A percentile compares a stretch with the other conserved stretches of the same genome.
These are phyloP conservation scores for Pilophorus perplexus DNA, from an alignment of 2,888 invertebrate species.

Conservation along the genomic window DNA sequence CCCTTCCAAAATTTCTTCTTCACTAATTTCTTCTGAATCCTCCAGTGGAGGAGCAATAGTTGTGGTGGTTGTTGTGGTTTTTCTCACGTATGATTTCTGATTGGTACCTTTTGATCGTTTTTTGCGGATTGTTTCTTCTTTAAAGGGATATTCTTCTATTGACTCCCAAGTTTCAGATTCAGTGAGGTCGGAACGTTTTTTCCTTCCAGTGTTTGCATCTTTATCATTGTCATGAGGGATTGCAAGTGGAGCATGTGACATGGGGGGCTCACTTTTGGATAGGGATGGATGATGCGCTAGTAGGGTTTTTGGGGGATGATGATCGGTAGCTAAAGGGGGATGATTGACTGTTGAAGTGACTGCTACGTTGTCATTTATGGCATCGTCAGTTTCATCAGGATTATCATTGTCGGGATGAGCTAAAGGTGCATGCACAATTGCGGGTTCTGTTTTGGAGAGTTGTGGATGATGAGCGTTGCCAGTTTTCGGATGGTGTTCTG, in stretches of 20 bases:
- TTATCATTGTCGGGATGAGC: background rate
- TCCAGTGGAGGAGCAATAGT: too few relatives aligned
- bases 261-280: background rate
- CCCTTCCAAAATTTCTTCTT: too few relatives aligned
- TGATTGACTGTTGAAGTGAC: background rate
- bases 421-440: background rate
- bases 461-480: constrained; percentile 13
- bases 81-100: too few relatives aligned
- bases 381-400: background rate
- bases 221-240: constrained; percentile 6
- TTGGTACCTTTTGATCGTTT: too few relatives aligned
- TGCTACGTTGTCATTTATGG: background rate
- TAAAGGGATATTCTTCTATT: too few relatives aligned
- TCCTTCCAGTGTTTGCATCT: too few relatives aligned
- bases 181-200: background rate
- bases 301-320: background rate
- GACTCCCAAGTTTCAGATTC: too few relatives aligned
- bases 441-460: constrained; percentile 4
- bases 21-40: too few relatives aligned
- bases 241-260: constrained; percentile 1
- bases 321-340: constrained; percentile 11
- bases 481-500: constrained; percentile 1
- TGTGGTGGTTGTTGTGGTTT: too few relatives aligned
- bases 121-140: too few relatives aligned
- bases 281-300: constrained; percentile 16